These are phyloP conservation scores for Diogma glabrata DNA, from an alignment of 2,888 invertebrate genomes.

Conservation along the genomic window DNA sequence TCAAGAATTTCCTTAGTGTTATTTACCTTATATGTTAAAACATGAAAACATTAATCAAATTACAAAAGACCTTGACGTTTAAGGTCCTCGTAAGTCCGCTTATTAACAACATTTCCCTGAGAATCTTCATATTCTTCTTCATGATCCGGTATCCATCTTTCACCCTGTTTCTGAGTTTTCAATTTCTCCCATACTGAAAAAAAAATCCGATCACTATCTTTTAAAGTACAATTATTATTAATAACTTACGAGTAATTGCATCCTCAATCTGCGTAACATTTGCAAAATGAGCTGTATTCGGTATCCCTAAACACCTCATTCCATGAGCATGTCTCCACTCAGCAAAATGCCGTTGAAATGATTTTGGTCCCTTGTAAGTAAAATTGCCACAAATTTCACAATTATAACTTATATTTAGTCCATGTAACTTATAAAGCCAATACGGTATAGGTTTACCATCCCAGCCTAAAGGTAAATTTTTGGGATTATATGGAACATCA, in stretches of 20 bases:
- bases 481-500: constrained; percentile 98
- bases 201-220: constrained; percentile 6
- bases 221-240: background rate
- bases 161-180: constrained; percentile 87
- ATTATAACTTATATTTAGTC: constrained; percentile 95
- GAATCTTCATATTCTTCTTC: constrained; percentile 99
- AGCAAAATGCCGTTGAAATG: constrained; percentile 98
- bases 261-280: constrained; percentile 99
- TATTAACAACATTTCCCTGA: constrained; percentile 94
- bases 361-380: constrained; percentile 97
- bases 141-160: constrained; percentile 92
- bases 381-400: constrained; percentile 99
- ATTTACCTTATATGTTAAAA: no score
- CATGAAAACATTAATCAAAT: no score
- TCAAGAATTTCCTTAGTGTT: no score
- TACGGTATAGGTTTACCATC: constrained; percentile 94
- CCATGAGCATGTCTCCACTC: constrained; percentile 85
- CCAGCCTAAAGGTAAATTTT: constrained; percentile 98
- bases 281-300: constrained; percentile 99
- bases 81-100: constrained; percentile 96
- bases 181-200: constrained; percentile 92
- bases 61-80: constrained; percentile 94
- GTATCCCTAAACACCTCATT: constrained; percentile 97
- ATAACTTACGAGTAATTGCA: constrained; percentile 74
- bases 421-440: constrained; percentile 98